Conservation (phyloP, 2,113 vertebrate genomes). For the Pristiophorus japonicus region DNA sequence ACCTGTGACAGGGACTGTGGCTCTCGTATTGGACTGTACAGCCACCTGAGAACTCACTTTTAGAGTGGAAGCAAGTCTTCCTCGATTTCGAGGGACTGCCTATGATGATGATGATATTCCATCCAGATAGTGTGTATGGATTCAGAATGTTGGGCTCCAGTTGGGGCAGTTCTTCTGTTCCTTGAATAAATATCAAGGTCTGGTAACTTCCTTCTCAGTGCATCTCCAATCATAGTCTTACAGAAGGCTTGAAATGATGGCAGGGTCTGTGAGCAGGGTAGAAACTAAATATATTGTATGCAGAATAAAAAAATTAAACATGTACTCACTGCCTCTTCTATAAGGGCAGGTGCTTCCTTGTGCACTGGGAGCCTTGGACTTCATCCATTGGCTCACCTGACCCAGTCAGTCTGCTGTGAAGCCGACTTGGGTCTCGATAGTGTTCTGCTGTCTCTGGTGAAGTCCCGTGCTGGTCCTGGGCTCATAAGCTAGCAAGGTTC, state of each 20-base stretch:
- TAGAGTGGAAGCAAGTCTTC: no score
- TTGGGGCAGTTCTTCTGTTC: background rate
- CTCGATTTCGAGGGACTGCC: no score
- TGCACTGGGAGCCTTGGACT: background rate
- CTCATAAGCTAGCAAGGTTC: background rate
- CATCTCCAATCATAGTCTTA: background rate
- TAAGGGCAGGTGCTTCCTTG: background rate
- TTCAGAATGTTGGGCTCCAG: background rate
- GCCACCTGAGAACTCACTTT: no score
- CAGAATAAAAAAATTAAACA: background rate
- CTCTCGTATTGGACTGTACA: no score
- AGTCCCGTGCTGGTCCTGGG: background rate
- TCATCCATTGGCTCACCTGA: background rate
- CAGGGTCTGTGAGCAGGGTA: background rate
- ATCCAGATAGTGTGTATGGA: background rate
- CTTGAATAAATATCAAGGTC: background rate
- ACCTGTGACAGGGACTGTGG: no score
- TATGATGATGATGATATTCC: no score
- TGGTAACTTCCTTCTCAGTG: background rate
- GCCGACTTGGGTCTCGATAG: background rate
- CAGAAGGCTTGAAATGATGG: background rate
- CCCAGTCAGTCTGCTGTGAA: background rate
- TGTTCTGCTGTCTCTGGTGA: background rate
- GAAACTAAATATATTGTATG: background rate
- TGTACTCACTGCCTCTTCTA: background rate